Conservation (phyloP, 2,888 invertebrate species). For the Drosophila flavopinicola region DNA sequence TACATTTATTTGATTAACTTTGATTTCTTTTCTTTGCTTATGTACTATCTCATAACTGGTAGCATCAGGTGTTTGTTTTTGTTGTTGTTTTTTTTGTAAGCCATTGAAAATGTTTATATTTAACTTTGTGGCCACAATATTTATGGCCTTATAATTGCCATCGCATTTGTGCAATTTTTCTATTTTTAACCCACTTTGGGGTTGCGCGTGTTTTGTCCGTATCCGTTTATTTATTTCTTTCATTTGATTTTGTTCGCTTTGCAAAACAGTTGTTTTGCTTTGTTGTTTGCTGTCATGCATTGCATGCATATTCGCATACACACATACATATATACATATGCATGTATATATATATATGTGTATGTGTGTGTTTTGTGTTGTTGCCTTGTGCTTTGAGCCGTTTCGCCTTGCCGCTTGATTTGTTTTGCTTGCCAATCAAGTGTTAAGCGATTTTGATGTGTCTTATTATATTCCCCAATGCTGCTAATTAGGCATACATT, state of each 20-base stretch:
- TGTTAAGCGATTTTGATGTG: slow-evolving; percentile 35
- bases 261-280: slow-evolving; percentile 27
- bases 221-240: slow-evolving; percentile 10
- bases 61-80: slow-evolving; percentile 13
- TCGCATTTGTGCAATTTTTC: slow-evolving; percentile 43
- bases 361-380: slow-evolving; percentile 14
- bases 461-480: slow-evolving; percentile 22
- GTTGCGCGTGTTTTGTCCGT: slow-evolving; percentile 29
- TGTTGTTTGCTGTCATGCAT: slow-evolving; percentile 11
- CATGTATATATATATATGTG: slow-evolving; percentile 2
- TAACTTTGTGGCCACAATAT: slow-evolving; percentile 30
- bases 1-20: slow-evolving; percentile 1
- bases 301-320: slow-evolving; percentile 10
- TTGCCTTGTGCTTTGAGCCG: slow-evolving; percentile 35
- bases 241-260: slow-evolving; percentile 1
- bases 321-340: not conserved
- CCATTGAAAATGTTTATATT: slow-evolving; percentile 11
- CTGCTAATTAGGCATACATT: slow-evolving; percentile 33
- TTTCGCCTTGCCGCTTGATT: slow-evolving; percentile 49
- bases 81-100: too few species aligned
- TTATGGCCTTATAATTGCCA: slow-evolving; percentile 50
- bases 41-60: too few species aligned
- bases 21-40: not conserved
- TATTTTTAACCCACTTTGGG: slow-evolving; percentile 43
- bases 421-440: slow-evolving; percentile 51